Evolutionary conservation across 92 coral and sea anemone species (phyloP), one percentile per base, ranked within the genome.

Genomic region (Phenganax stokvisi): DNA sequence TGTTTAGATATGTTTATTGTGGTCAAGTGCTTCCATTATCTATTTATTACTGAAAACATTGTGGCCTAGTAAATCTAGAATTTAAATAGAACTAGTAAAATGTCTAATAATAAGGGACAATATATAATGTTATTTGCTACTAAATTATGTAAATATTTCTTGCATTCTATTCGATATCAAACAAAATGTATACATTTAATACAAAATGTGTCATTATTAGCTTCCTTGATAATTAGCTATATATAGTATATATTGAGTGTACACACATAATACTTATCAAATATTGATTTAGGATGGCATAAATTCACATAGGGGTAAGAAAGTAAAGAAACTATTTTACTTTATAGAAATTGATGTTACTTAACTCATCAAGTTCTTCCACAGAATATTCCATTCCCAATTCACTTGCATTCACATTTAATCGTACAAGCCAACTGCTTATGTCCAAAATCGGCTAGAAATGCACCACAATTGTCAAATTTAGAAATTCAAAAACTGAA

Each of bases 271-370:
- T 17, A 61, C 16, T 61, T 61, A 13, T 9, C 12, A 9, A 61
- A 61, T 15, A 61, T 61, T 61, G 8, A 61, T 15, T 3, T 28
- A 61, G 8, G 67, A 9, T 15, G 20, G 0, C 25, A 7, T 13
- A 6, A 4, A 0, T 9, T 0, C 25, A 15, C 3, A 25, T 7
- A 10, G 51, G 9, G 44, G 77, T n/a, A 10, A 70, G 2, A 70
- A 37, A 15, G 70, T 54, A 89, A 10, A 70, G 2, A 70, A 37
- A 15, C 75, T 54, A 89, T 77, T 82, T 89, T 68, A 89, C 92
- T 81, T 65, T 75, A 54, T 89, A 89, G 75, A 89, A 81, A 80
- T 62, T 75, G 20, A 89, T 81, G 52, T 60, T 79, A 57, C 79
- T 83, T 5, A 87, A 17, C 31, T 87, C 90, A 6, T 84, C 83